Evolutionary conservation across 2,888 invertebrate species (phyloP).

Genomic region (Marasmarcha lunaedactyla): DNA sequence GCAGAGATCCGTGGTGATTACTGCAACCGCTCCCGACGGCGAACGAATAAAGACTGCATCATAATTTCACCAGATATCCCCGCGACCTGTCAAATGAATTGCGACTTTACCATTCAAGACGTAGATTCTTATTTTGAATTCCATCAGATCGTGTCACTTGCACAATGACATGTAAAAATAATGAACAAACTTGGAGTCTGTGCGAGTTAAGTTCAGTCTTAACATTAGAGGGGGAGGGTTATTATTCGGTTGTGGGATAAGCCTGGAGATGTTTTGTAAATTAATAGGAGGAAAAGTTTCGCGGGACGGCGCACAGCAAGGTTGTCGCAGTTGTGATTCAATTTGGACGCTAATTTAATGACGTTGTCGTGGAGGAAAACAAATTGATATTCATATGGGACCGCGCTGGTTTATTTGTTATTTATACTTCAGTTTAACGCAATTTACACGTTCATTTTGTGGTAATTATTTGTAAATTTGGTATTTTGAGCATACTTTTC

Average conservation of each 20-base stretch:
- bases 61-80: constrained; percentile 70
- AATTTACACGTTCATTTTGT: constrained; percentile 8
- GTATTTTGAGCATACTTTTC: too few relatives aligned
- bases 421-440: constrained; percentile 21
- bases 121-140: constrained; percentile 41
- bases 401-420: constrained; percentile 43
- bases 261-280: constrained; percentile 62
- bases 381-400: constrained; percentile 71
- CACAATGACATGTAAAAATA: constrained; percentile 71
- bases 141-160: constrained; percentile 46
- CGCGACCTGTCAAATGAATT: constrained; percentile 29
- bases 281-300: constrained; percentile 70
- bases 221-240: constrained; percentile 25
- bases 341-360: constrained; percentile 70
- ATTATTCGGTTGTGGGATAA: constrained; percentile 29
- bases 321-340: constrained; percentile 70
- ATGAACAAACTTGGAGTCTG: constrained; percentile 58
- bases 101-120: constrained; percentile 32
- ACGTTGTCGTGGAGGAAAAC: constrained; percentile 59
- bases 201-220: constrained; percentile 41
- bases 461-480: too few relatives aligned
- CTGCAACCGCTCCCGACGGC: constrained; percentile 71
- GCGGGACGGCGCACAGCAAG: constrained; percentile 61
- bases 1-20: constrained; percentile 71
- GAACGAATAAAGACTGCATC: constrained; percentile 71